phyloP scores from a whole-genome alignment of 2,113 vertebrate genomes.

The Corythornis vintsioides region DNA sequence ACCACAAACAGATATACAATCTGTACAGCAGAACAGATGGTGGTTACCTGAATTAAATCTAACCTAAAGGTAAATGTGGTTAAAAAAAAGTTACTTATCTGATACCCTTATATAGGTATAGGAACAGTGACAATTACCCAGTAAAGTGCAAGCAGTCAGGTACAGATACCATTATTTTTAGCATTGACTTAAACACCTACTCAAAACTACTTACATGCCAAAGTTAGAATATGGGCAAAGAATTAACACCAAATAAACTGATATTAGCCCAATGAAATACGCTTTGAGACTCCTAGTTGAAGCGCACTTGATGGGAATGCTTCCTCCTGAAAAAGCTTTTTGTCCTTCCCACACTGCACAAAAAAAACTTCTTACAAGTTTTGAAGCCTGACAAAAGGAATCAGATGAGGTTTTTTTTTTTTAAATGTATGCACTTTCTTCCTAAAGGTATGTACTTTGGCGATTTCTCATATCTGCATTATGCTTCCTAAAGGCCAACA shows the following conservation, averaged over 20 bases:
- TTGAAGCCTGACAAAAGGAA: not conserved
- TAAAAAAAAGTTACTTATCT: not conserved
- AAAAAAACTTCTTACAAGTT: not conserved
- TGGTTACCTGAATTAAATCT: not conserved
- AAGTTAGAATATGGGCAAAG: not conserved
- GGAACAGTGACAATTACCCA: accelerated
- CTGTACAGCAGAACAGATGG: not conserved
- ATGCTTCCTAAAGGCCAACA: not conserved
- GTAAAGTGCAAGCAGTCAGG: not conserved
- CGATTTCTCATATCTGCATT: not conserved
- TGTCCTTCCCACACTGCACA: not conserved
- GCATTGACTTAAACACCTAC: not conserved
- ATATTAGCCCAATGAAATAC: not conserved
- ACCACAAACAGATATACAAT: not conserved
- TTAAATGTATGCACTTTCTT: not conserved
- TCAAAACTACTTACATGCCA: not conserved
- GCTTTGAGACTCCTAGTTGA: not conserved
- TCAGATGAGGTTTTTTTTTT: not conserved
- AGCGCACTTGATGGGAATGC: not conserved
- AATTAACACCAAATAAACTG: not conserved
- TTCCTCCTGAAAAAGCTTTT: not conserved
- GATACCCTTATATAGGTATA: not conserved
- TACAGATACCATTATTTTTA: not conserved
- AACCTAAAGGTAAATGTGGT: not conserved
- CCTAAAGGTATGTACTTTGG: not conserved